Conservation (phyloP, 64 coral and sea anemone genomes). For the Acropora yongei region DNA sequence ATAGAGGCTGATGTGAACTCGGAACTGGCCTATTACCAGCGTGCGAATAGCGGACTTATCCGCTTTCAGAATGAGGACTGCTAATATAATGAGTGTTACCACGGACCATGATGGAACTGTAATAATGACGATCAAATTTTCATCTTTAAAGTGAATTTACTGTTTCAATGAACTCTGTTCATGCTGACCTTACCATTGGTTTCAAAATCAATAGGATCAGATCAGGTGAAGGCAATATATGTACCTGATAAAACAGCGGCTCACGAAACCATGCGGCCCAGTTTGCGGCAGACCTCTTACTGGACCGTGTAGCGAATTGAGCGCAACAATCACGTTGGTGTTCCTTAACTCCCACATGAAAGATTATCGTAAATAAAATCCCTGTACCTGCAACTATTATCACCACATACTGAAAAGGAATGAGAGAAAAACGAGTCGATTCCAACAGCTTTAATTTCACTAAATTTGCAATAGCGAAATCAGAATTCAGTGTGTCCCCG, state of each 20-base stretch:
- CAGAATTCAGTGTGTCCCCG: too few relatives aligned
- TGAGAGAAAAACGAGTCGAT: neutral
- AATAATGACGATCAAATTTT: too few relatives aligned
- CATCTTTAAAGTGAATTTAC: too few relatives aligned
- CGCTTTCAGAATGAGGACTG: too few relatives aligned
- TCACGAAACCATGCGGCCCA: constrained; percentile 89
- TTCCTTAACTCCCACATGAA: constrained; percentile 86
- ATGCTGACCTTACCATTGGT: too few relatives aligned
- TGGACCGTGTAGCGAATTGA: constrained; percentile 66
- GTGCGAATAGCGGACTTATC: too few relatives aligned
- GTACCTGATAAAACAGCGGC: constrained; percentile 82
- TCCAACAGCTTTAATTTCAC: neutral
- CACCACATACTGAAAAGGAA: constrained; percentile 77
- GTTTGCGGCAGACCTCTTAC: constrained; percentile 82
- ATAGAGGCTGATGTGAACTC: too few relatives aligned
- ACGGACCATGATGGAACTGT: too few relatives aligned
- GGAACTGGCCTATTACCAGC: too few relatives aligned
- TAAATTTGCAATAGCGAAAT: too few relatives aligned
- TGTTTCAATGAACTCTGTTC: too few relatives aligned
- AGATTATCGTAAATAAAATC: constrained; percentile 70
- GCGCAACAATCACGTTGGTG: constrained; percentile 61
- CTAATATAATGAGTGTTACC: too few relatives aligned
- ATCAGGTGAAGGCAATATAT: neutral
- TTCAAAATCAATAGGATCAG: neutral
- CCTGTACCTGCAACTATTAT: constrained; percentile 80